Evolutionary conservation across 2,888 invertebrate species (phyloP).

Genomic region (Ariolimax columbianus): DNA sequence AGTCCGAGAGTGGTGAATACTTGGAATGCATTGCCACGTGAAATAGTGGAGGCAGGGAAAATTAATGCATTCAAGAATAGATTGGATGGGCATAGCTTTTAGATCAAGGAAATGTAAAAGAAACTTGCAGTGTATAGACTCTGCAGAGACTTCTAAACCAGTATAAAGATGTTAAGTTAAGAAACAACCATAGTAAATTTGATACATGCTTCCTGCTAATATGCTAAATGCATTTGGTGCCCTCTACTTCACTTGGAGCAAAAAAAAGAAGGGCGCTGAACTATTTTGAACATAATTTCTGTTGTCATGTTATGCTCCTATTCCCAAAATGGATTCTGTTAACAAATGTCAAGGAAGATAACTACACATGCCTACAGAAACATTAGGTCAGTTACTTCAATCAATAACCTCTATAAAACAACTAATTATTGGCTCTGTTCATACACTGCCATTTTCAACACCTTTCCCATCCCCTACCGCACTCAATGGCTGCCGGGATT

Average conservation of each 20-base stretch:
- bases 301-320: not conserved
- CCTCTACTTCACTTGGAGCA: not conserved
- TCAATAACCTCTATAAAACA: not conserved
- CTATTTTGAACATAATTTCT: not conserved
- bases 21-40: no score
- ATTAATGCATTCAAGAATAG: no score
- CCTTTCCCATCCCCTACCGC: not conserved
- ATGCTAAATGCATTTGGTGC: not conserved
- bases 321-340: not conserved
- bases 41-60: no score
- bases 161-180: no score
- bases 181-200: no score
- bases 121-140: not conserved
- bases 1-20: no score
- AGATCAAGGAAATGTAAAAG: not conserved
- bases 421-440: not conserved
- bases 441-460: not conserved
- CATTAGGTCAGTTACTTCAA: not conserved
- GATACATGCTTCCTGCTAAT: not conserved
- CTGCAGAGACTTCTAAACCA: no score
- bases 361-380: not conserved
- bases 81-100: no score
- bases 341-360: not conserved
- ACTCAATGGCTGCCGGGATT: constrained; percentile 24
- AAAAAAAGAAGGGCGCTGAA: not conserved